These are phyloP conservation scores for Hyperoodon ampullatus DNA, from an alignment of 2,113 vertebrate species.

Conservation along the genomic window DNA sequence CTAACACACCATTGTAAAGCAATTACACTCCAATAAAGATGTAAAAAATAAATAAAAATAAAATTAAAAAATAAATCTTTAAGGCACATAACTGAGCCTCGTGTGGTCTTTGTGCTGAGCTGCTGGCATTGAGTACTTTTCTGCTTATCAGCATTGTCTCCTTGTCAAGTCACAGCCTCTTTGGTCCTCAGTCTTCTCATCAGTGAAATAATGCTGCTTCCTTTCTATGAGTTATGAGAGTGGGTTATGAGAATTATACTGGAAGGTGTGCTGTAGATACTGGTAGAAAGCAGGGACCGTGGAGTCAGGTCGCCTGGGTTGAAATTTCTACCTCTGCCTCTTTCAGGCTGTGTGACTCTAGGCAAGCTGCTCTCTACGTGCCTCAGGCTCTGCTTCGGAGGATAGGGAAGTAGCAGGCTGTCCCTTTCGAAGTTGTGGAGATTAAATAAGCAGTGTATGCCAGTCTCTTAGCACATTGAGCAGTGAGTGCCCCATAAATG, in stretches of 20 bases:
- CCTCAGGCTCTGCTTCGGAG: neutral
- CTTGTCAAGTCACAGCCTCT: too few species aligned
- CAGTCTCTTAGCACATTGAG: neutral
- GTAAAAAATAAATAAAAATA: too few species aligned
- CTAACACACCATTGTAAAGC: too few species aligned
- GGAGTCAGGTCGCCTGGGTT: accelerated
- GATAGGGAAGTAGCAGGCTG: neutral
- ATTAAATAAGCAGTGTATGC: neutral
- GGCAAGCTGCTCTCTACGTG: neutral
- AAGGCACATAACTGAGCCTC: neutral
- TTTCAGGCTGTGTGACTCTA: neutral
- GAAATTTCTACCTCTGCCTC: neutral
- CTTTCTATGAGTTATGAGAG: accelerated
- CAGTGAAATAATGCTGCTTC: neutral
- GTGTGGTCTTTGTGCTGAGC: neutral
- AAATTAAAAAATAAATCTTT: neutral
- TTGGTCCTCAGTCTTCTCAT: neutral
- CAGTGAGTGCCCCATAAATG: accelerated
- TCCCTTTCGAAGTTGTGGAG: neutral
- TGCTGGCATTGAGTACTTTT: neutral
- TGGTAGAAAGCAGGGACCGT: neutral
- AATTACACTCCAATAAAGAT: too few species aligned
- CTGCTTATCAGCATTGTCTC: neutral
- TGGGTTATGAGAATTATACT: accelerated
- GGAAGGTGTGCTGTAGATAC: accelerated